phyloP scores from a whole-genome alignment of 1,140 invertebrate species.

The Ostrea denselamellosa region DNA sequence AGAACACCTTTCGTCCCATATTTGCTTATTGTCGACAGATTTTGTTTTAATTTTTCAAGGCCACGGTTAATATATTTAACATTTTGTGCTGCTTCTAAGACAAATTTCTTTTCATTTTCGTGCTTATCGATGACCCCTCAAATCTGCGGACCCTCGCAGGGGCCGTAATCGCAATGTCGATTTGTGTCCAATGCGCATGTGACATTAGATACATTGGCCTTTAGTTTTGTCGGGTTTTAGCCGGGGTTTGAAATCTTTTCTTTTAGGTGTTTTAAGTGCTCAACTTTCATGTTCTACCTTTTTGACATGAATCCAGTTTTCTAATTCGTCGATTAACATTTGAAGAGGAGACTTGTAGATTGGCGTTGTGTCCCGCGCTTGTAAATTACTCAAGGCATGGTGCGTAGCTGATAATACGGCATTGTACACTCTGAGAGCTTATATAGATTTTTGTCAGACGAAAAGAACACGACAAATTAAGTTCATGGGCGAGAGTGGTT shows the following conservation, averaged over 20 bases:
- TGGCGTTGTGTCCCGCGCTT: not conserved
- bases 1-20: not conserved
- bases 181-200: not conserved
- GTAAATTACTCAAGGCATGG: too few relatives aligned
- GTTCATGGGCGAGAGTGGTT: conserved; percentile 33
- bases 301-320: not conserved
- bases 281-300: not conserved
- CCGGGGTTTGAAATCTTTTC: not conserved
- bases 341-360: not conserved
- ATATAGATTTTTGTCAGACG: too few relatives aligned
- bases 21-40: not conserved
- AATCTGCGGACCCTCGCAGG: not conserved
- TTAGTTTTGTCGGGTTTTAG: conserved; percentile 8
- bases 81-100: not conserved
- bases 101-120: not conserved
- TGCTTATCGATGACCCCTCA: not conserved
- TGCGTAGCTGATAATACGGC: too few relatives aligned
- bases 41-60: not conserved
- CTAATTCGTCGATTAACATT: not conserved
- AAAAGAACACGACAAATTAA: conserved; percentile 24
- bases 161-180: not conserved
- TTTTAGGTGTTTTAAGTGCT: not conserved
- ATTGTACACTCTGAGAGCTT: conserved; percentile 13
- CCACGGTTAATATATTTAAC: not conserved
- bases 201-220: not conserved